Evolutionary conservation across 2,888 invertebrate genomes (phyloP).

Genomic region (Agonopterix subpropinquella): DNA sequence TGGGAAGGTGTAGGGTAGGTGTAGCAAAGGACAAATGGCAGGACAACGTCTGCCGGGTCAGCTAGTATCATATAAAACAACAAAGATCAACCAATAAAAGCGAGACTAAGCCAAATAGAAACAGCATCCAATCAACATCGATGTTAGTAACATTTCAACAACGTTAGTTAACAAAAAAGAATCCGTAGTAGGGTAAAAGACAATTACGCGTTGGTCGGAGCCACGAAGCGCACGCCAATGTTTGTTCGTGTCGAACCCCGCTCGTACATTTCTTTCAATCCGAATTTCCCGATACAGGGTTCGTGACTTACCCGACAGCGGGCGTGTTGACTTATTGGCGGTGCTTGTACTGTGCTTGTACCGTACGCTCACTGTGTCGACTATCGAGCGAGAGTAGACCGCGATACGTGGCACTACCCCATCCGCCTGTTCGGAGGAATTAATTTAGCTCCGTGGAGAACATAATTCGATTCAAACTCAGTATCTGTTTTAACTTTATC

Average conservation of each 20-base stretch:
- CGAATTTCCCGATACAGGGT: slow-evolving; percentile 45
- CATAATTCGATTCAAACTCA: neutral
- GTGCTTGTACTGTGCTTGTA: neutral
- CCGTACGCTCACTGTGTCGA: slow-evolving; percentile 3
- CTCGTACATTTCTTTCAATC: slow-evolving; percentile 49
- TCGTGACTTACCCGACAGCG: slow-evolving; percentile 35
- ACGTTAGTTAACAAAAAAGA: neutral
- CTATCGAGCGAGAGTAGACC: slow-evolving; percentile 14
- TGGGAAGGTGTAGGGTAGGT: too few relatives aligned
- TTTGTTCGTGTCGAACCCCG: slow-evolving; percentile 31
- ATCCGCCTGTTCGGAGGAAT: neutral
- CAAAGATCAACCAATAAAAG: too few relatives aligned
- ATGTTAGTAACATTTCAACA: neutral
- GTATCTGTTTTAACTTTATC: neutral
- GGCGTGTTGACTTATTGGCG: slow-evolving; percentile 43
- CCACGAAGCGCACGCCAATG: slow-evolving; percentile 20
- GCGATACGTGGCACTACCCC: neutral
- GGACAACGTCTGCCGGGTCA: too few relatives aligned
- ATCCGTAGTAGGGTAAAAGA: slow-evolving; percentile 16
- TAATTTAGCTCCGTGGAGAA: neutral
- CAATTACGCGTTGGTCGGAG: slow-evolving; percentile 25
- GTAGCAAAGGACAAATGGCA: too few relatives aligned
- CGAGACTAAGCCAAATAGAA: neutral
- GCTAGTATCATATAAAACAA: too few relatives aligned
- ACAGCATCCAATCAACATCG: neutral